A percentile compares a stretch with the other conserved stretches of the same genome.
These are phyloP conservation scores for Nesogale talazaci DNA, from an alignment of 2,113 vertebrate species.

Conservation along the genomic window DNA sequence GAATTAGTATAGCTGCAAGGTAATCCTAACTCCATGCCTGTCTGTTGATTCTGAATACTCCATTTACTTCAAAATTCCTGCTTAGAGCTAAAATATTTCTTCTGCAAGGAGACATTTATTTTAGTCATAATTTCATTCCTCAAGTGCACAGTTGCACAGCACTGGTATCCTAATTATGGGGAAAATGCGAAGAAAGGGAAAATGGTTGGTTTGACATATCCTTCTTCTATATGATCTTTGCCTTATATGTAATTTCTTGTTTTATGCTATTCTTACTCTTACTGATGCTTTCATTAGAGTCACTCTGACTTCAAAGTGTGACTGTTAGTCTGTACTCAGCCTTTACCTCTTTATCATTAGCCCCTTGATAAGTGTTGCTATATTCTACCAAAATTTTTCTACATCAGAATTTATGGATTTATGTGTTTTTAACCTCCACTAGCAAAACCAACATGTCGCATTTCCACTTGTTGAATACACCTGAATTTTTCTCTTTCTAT, in stretches of 20 bases:
- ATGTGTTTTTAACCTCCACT: not conserved
- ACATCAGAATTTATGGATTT: not conserved
- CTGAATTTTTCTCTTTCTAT: not conserved
- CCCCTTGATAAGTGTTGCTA: not conserved
- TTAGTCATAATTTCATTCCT: not conserved
- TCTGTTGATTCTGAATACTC: constrained; percentile 50
- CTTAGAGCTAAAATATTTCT: constrained; percentile 35
- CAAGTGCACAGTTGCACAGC: not conserved
- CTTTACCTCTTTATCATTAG: not conserved
- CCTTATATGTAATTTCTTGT: not conserved
- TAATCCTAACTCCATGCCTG: constrained; percentile 11
- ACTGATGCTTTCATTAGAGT: not conserved
- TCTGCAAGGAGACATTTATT: constrained; percentile 24
- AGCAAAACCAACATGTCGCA: not conserved
- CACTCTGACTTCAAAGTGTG: not conserved
- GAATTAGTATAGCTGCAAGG: constrained; percentile 4
- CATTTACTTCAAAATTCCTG: constrained; percentile 40
- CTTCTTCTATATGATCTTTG: not conserved
- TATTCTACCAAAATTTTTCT: not conserved
- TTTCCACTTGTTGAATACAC: not conserved
- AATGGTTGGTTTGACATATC: not conserved
- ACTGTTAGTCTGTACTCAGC: not conserved
- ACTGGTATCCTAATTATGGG: not conserved
- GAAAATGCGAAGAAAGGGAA: constrained; percentile 21
- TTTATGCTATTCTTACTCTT: not conserved